Evolutionary conservation across 1,140 invertebrate genomes (phyloP).

Genomic region (Ceratina japonica): DNA sequence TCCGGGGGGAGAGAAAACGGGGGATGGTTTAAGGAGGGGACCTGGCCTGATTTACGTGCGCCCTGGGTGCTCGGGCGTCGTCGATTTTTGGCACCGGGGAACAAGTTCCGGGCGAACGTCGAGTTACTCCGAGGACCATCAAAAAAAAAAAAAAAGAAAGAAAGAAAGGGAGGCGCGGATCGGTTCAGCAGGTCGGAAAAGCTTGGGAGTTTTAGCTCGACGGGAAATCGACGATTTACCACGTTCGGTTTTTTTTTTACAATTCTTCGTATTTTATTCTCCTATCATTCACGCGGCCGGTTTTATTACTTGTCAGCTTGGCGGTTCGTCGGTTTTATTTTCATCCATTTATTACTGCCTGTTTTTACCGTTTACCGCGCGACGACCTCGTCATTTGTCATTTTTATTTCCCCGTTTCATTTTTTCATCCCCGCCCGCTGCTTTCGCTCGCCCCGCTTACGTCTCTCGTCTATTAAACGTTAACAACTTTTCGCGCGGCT

Average conservation of each 20-base stretch:
- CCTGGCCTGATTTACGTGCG: not conserved
- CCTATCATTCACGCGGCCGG: no score
- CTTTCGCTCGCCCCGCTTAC: not conserved
- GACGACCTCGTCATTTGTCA: not conserved
- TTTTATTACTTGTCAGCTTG: no score
- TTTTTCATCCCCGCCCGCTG: not conserved
- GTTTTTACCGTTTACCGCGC: no score
- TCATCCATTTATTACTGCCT: no score
- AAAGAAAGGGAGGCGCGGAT: not conserved
- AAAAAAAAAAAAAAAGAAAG: not conserved
- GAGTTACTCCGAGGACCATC: not conserved
- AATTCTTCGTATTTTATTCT: no score
- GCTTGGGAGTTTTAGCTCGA: not conserved
- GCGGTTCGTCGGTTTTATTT: no score
- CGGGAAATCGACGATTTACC: not conserved
- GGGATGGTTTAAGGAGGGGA: not conserved
- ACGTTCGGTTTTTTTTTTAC: no score
- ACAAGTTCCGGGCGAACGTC: not conserved
- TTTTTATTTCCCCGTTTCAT: not conserved
- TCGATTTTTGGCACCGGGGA: conserved; percentile 5
- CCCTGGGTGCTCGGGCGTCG: not conserved
- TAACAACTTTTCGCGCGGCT: not conserved
- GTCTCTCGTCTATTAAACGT: not conserved
- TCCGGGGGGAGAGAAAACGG: no score
- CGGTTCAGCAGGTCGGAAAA: conserved; percentile 10